Conservation (phyloP, 2,797 vertebrate genomes). For the Caiman crocodilus region DNA sequence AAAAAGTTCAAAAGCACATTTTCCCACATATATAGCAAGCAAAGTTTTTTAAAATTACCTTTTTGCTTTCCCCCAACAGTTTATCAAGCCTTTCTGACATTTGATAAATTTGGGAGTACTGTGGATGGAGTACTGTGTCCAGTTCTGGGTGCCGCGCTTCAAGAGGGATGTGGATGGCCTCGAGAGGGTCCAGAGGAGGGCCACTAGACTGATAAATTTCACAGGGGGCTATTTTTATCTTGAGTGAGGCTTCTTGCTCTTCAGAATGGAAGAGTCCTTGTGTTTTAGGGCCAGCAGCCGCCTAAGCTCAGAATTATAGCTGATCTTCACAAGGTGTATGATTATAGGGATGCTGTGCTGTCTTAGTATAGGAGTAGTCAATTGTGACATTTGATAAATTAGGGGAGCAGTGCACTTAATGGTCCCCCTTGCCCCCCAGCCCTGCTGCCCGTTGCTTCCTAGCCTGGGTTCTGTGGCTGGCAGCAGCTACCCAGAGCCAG, state of each 20-base stretch:
- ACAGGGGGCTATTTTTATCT: slow-evolving; percentile 18
- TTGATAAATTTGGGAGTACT: no score
- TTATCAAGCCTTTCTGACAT: neutral
- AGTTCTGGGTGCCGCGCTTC: no score
- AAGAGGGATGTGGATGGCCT: no score
- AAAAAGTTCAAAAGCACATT: neutral
- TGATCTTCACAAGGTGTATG: neutral
- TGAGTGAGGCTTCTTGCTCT: neutral
- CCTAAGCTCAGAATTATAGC: neutral
- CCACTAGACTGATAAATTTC: neutral
- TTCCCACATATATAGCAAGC: neutral
- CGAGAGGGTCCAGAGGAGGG: no score
- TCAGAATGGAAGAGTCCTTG: neutral
- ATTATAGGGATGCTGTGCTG: neutral
- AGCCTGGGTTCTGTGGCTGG: no score
- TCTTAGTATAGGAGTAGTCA: neutral
- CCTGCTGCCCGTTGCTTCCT: no score
- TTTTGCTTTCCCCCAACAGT: neutral
- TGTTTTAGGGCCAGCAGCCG: neutral
- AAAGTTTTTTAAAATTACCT: neutral
- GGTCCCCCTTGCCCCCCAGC: no score
- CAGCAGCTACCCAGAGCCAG: no score
- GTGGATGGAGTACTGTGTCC: no score
- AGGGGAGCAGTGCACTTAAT: no score
- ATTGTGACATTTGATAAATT: no score